phyloP scores from a whole-genome alignment of 2,113 vertebrate species.

The Phoenicopterus ruber region DNA sequence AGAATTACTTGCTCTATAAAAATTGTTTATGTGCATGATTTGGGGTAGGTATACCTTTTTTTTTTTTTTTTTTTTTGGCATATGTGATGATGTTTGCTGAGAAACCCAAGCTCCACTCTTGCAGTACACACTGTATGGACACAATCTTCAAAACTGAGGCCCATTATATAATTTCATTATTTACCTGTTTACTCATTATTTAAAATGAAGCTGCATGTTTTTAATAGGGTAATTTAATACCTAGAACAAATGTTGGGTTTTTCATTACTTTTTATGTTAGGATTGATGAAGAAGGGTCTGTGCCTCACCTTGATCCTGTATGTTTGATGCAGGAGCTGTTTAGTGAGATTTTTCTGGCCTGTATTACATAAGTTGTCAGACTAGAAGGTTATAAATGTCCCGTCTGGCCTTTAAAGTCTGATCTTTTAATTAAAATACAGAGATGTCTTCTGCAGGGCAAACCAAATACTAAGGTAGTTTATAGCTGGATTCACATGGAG shows the following conservation, averaged over 20 bases:
- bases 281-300: not conserved
- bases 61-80: not conserved
- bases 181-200: not conserved
- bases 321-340: not conserved
- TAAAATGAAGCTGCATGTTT: not conserved
- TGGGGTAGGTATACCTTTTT: not conserved
- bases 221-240: not conserved
- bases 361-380: not conserved
- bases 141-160: not conserved
- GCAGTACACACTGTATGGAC: not conserved
- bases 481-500: not conserved
- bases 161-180: not conserved
- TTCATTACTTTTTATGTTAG: not conserved
- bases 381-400: not conserved
- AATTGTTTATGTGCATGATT: not conserved
- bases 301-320: not conserved
- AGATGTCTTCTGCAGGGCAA: not conserved
- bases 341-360: not conserved
- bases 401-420: not conserved
- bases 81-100: not conserved
- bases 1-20: not conserved
- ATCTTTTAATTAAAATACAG: constrained; percentile 6
- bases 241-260: not conserved
- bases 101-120: not conserved
- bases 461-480: not conserved